phyloP scores from a whole-genome alignment of 2,888 invertebrate species.

The Homarus gammarus region DNA sequence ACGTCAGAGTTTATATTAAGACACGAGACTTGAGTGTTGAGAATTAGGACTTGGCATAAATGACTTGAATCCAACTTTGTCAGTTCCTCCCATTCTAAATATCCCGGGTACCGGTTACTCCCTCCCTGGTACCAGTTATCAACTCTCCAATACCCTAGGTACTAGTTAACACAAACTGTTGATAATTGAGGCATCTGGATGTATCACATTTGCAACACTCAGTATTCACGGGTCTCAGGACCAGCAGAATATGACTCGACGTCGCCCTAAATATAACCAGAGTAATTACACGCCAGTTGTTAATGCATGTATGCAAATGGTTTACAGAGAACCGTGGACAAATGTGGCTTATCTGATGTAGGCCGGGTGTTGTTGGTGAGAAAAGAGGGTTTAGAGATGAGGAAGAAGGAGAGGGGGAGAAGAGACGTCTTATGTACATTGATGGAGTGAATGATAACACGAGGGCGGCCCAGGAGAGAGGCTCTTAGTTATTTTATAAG shows the following conservation, averaged over 20 bases:
- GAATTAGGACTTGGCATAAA: too few relatives aligned
- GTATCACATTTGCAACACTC: background rate
- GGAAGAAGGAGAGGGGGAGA: background rate
- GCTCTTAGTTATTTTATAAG: background rate
- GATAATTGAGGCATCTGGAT: background rate
- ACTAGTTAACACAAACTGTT: too few relatives aligned
- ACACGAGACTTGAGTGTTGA: too few relatives aligned
- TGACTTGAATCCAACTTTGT: too few relatives aligned
- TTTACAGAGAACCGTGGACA: background rate
- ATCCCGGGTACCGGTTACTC: too few relatives aligned
- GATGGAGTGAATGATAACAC: background rate
- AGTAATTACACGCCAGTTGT: background rate
- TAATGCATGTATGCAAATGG: slow-evolving; percentile 2
- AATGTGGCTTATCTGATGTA: background rate
- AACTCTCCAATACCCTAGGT: too few relatives aligned
- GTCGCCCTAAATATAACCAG: background rate
- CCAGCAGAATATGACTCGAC: background rate
- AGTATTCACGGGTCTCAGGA: background rate
- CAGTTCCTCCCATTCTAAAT: too few relatives aligned
- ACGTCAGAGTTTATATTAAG: too few relatives aligned
- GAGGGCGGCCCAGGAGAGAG: background rate
- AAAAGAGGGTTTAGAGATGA: background rate
- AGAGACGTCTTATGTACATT: background rate
- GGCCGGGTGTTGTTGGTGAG: background rate
- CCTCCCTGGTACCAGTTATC: too few relatives aligned